Evolutionary conservation across 2,113 vertebrate species (phyloP).

Genomic region (Calidris pygmaea): DNA sequence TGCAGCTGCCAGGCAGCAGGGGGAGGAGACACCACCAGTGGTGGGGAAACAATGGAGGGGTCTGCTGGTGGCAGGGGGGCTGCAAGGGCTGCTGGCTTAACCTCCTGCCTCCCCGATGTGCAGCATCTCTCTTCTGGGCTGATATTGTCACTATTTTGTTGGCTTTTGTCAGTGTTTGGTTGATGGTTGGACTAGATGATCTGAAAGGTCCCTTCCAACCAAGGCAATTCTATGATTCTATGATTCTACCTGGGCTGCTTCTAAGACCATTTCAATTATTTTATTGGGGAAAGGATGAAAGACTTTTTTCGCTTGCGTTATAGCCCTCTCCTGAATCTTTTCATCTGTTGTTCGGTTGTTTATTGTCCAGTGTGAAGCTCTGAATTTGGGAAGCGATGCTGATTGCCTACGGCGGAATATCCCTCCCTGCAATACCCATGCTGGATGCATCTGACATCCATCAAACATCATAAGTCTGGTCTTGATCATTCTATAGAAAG

Average conservation of each 20-base stretch:
- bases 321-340: background rate
- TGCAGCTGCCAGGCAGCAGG: background rate
- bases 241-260: background rate
- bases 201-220: too few species aligned
- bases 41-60: accelerated
- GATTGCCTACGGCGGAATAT: background rate
- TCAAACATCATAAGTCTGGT: background rate
- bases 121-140: background rate
- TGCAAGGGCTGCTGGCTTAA: background rate
- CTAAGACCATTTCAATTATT: background rate
- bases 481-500: background rate
- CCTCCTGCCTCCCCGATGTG: background rate
- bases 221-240: too few species aligned
- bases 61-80: background rate
- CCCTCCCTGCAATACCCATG: background rate
- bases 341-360: background rate
- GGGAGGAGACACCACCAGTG: accelerated
- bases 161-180: too few species aligned
- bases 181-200: too few species aligned
- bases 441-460: background rate
- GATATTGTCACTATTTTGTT: too few species aligned
- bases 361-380: background rate
- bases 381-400: background rate
- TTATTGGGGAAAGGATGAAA: background rate
- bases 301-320: background rate